Conservation (phyloP, 2,797 vertebrate genomes). For the Anolis apletophallus region DNA sequence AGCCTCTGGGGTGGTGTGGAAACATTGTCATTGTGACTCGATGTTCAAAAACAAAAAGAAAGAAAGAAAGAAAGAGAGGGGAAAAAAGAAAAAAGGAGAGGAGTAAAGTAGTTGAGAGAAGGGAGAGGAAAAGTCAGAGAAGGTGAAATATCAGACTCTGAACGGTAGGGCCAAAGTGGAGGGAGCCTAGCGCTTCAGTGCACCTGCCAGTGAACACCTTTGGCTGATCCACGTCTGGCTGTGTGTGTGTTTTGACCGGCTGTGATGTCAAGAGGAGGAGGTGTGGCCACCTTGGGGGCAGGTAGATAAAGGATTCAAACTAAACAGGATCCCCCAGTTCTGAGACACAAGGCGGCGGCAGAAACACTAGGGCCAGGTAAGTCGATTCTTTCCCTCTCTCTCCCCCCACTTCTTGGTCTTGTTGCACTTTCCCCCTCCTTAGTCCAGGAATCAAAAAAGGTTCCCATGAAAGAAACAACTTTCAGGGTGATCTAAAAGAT, state of each 20-base stretch:
- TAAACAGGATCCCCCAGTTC: slow-evolving; percentile 52
- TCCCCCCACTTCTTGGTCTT: neutral
- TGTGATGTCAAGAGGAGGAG: slow-evolving; percentile 31
- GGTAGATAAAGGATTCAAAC: slow-evolving; percentile 51
- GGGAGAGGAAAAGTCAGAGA: neutral
- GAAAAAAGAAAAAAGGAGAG: neutral
- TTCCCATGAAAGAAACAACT: neutral
- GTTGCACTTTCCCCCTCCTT: neutral
- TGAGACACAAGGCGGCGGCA: slow-evolving; percentile 3
- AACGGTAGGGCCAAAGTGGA: neutral
- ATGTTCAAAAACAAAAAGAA: neutral
- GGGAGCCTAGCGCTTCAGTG: neutral
- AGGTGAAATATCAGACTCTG: neutral
- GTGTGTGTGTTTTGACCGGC: slow-evolving; percentile 16
- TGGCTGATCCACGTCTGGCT: neutral
- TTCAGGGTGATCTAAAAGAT: neutral
- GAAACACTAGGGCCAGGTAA: slow-evolving; percentile 36
- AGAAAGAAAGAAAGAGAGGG: too few relatives aligned
- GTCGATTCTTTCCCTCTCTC: too few relatives aligned
- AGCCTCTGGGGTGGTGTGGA: neutral
- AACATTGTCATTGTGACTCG: neutral
- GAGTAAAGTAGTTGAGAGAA: neutral
- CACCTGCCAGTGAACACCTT: slow-evolving; percentile 20
- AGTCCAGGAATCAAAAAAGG: neutral
- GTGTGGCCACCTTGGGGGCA: slow-evolving; percentile 31